A percentile compares a stretch with the other conserved stretches of the same genome.
These are phyloP conservation scores for Bos indicus DNA, from an alignment of 2,113 vertebrate genomes.

Conservation along the genomic window DNA sequence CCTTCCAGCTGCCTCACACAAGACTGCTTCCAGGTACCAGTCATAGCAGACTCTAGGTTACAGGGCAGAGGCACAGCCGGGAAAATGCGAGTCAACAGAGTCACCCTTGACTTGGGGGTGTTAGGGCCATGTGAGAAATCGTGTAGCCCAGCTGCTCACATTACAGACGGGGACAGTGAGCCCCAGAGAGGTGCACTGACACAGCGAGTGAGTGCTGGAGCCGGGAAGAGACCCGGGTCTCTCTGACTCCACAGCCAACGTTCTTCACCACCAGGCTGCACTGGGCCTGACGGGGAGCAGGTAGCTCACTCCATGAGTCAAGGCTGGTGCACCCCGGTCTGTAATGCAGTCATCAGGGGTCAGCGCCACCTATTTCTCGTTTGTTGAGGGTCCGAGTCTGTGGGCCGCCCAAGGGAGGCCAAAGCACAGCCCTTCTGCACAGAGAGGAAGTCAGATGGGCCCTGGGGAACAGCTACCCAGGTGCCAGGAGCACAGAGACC, in stretches of 20 bases:
- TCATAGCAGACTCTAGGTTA: background rate
- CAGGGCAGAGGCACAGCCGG: background rate
- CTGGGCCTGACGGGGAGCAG: accelerated
- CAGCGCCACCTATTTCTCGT: background rate
- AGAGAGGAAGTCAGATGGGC: background rate
- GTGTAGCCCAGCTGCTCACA: background rate
- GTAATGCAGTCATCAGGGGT: background rate
- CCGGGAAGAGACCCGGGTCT: background rate
- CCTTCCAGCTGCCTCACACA: background rate
- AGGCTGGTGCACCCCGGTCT: background rate
- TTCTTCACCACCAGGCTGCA: background rate
- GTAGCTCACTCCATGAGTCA: background rate
- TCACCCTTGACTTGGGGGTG: background rate
- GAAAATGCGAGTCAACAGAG: background rate
- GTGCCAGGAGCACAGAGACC: background rate
- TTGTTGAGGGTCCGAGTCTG: background rate
- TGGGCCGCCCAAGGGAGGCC: background rate
- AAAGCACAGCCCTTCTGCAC: background rate
- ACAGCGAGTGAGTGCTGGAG: background rate
- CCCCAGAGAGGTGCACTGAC: background rate
- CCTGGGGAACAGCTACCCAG: background rate
- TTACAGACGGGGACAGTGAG: background rate
- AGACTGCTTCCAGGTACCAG: background rate
- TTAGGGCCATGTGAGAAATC: accelerated
- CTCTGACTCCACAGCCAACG: accelerated